phyloP scores from a whole-genome alignment of 2,888 invertebrate genomes.

The Eretmocerus hayati region DNA sequence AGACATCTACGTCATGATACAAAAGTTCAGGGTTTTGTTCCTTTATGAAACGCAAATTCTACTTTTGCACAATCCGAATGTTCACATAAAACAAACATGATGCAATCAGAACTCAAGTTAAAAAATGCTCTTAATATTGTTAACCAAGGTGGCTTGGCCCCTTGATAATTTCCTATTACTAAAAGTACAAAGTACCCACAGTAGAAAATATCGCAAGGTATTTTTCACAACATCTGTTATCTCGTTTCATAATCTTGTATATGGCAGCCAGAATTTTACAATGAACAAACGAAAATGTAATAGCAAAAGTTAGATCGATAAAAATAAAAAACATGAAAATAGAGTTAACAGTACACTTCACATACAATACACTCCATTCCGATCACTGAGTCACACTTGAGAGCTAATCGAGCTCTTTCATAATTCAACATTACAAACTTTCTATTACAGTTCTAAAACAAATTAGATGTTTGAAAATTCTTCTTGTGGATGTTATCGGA shows the following conservation, averaged over 20 bases:
- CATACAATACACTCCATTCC: slow-evolving; percentile 21
- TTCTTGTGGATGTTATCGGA: neutral
- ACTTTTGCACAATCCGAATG: too few species aligned
- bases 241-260: slow-evolving; percentile 25
- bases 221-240: slow-evolving; percentile 7
- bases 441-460: slow-evolving; percentile 18
- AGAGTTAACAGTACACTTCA: slow-evolving; percentile 39
- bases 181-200: slow-evolving; percentile 18
- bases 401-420: slow-evolving; percentile 25
- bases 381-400: slow-evolving; percentile 22
- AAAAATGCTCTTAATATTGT: slow-evolving; percentile 20
- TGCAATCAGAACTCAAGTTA: too few species aligned
- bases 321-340: slow-evolving; percentile 28
- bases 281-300: slow-evolving; percentile 24
- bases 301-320: slow-evolving; percentile 16
- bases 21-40: neutral
- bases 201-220: slow-evolving; percentile 16
- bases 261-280: slow-evolving; percentile 43
- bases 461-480: neutral
- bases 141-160: slow-evolving; percentile 21
- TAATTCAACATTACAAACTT: slow-evolving; percentile 28
- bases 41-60: too few species aligned
- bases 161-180: slow-evolving; percentile 11
- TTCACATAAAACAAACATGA: too few species aligned
- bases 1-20: neutral